Evolutionary conservation across 2,113 vertebrate genomes (phyloP).

Genomic region (Poeciliopsis turrubarensis): DNA sequence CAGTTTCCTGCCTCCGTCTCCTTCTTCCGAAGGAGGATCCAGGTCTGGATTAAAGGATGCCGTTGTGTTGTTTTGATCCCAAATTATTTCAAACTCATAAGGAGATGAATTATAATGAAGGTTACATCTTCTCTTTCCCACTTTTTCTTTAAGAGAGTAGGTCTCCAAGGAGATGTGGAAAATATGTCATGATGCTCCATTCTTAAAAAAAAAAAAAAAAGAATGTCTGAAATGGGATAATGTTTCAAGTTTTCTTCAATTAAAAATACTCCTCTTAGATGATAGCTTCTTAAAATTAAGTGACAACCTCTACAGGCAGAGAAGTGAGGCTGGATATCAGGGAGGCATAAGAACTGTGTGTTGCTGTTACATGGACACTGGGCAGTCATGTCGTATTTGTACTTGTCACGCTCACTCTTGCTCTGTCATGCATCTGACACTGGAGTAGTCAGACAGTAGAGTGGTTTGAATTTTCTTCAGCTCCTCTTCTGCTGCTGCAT

Average conservation of each 20-base stretch:
- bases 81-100: background rate
- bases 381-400: slow-evolving; percentile 48
- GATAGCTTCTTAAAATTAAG: slow-evolving; percentile 11
- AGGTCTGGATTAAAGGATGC: slow-evolving; percentile 29
- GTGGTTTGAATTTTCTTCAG: slow-evolving; percentile 39
- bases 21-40: slow-evolving; percentile 49
- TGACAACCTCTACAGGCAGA: slow-evolving; percentile 4
- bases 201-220: no score
- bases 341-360: slow-evolving; percentile 26
- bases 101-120: background rate
- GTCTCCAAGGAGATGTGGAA: background rate
- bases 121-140: background rate
- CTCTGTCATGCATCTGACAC: slow-evolving; percentile 34
- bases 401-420: slow-evolving; percentile 37
- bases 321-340: slow-evolving; percentile 17
- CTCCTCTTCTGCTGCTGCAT: slow-evolving; percentile 33
- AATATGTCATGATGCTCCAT: background rate
- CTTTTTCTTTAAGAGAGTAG: no score
- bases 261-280: slow-evolving; percentile 19
- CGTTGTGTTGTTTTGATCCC: slow-evolving; percentile 10
- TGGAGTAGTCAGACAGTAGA: slow-evolving; percentile 22
- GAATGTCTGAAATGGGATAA: background rate
- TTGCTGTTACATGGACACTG: slow-evolving; percentile 28
- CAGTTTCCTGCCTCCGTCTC: slow-evolving; percentile 74
- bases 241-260: slow-evolving; percentile 1